Evolutionary conservation across 2,113 vertebrate species (phyloP).

Genomic region (Saccopteryx leptura): DNA sequence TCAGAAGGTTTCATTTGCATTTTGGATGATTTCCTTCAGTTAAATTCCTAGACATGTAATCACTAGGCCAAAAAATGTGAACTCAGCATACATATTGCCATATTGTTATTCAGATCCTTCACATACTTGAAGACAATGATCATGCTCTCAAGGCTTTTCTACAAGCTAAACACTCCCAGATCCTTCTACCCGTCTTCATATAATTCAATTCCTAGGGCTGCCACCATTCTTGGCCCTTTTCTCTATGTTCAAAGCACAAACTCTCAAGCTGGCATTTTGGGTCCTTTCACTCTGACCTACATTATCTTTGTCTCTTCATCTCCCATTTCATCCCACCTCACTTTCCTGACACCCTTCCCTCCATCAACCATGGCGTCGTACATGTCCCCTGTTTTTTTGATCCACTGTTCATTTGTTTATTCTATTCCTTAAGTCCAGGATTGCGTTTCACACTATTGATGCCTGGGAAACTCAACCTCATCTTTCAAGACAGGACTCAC

Average conservation of each 20-base stretch:
- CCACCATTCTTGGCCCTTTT: neutral
- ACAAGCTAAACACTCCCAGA: neutral
- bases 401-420: no score
- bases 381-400: neutral
- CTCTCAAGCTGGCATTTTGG: neutral
- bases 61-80: constrained; percentile 22
- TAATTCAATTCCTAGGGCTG: neutral
- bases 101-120: neutral
- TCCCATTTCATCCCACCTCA: neutral
- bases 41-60: constrained; percentile 57
- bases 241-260: neutral
- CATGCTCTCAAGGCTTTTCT: neutral
- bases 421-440: neutral
- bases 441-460: neutral
- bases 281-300: neutral
- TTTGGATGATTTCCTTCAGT: constrained; percentile 55
- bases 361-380: no score
- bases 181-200: neutral
- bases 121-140: neutral
- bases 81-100: neutral
- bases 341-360: neutral
- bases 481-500: neutral
- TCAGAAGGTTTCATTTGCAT: neutral
- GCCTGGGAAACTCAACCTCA: neutral
- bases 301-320: neutral